phyloP scores from a whole-genome alignment of 1,140 invertebrate genomes.

The Macrotrachela quadricornifera region DNA sequence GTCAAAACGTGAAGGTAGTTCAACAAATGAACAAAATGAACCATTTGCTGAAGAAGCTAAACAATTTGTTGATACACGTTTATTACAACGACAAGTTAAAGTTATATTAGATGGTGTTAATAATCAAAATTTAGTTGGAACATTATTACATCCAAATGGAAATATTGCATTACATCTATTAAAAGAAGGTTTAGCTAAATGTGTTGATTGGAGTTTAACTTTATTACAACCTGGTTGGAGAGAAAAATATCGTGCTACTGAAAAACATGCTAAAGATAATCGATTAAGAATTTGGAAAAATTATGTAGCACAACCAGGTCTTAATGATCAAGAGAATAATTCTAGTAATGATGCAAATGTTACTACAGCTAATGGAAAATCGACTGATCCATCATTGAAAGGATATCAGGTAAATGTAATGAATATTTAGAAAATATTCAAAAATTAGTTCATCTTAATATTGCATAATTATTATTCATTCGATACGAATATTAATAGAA shows the following conservation, averaged over 20 bases:
- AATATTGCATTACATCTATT: slow-evolving; percentile 85
- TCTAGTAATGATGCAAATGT: slow-evolving; percentile 39
- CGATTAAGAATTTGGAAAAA: slow-evolving; percentile 69
- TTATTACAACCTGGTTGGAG: slow-evolving; percentile 55
- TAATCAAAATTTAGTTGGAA: slow-evolving; percentile 32
- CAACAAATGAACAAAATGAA: slow-evolving; percentile 34
- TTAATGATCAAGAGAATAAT: slow-evolving; percentile 6
- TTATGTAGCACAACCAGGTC: slow-evolving; percentile 28
- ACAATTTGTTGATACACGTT: slow-evolving; percentile 66
- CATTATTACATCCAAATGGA: slow-evolving; percentile 38
- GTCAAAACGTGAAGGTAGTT: slow-evolving; percentile 47
- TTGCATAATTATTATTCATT: too few species aligned
- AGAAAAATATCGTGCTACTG: slow-evolving; percentile 57
- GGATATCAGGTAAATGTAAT: too few species aligned
- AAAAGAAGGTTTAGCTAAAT: slow-evolving; percentile 71
- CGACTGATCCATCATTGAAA: slow-evolving; percentile 24
- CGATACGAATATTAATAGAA: too few species aligned
- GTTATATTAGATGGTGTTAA: slow-evolving; percentile 61
- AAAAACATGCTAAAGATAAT: slow-evolving; percentile 66
- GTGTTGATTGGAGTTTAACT: slow-evolving; percentile 87
- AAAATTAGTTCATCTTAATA: too few species aligned
- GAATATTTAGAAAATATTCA: too few species aligned
- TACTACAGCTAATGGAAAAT: slow-evolving; percentile 59
- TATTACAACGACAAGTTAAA: slow-evolving; percentile 78
- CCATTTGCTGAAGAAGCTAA: slow-evolving; percentile 55